Evolutionary conservation across 2,113 vertebrate species (phyloP).

Genomic region (Elephantulus edwardii): DNA sequence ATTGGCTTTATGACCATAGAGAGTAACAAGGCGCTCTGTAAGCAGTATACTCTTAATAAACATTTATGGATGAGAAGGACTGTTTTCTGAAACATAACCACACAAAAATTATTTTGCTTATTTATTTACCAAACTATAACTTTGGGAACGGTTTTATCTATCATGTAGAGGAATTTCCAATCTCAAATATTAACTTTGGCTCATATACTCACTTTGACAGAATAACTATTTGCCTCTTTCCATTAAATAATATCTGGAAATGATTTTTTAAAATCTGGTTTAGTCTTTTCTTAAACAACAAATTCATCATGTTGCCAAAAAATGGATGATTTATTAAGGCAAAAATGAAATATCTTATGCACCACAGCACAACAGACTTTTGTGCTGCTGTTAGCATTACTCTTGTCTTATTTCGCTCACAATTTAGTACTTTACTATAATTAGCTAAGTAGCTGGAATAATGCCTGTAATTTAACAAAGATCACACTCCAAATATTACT

Average conservation of each 20-base stretch:
- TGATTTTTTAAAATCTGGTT: constrained; percentile 23
- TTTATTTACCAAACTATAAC: background rate
- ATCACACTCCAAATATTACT: constrained; percentile 40
- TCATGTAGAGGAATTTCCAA: background rate
- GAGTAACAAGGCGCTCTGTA: background rate
- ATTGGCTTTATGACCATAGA: background rate
- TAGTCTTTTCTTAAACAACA: constrained; percentile 32
- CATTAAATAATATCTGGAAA: constrained; percentile 23
- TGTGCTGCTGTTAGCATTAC: background rate
- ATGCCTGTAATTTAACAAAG: constrained; percentile 32
- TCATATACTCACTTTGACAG: background rate
- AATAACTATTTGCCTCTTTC: constrained; percentile 8
- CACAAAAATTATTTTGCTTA: background rate
- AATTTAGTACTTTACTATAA: constrained; percentile 18
- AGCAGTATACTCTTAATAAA: background rate
- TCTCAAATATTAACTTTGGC: background rate
- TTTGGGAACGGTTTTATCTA: background rate
- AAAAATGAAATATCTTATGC: constrained; percentile 36
- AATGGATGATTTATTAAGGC: constrained; percentile 57
- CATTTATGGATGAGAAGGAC: background rate
- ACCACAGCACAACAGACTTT: constrained; percentile 19
- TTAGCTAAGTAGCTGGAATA: constrained; percentile 48
- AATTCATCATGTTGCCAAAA: background rate
- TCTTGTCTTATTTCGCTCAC: constrained; percentile 41
- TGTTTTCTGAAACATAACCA: constrained; percentile 18